These are phyloP conservation scores for Gambusia yucatana DNA, from an alignment of 2,797 vertebrate species.

Conservation along the genomic window DNA sequence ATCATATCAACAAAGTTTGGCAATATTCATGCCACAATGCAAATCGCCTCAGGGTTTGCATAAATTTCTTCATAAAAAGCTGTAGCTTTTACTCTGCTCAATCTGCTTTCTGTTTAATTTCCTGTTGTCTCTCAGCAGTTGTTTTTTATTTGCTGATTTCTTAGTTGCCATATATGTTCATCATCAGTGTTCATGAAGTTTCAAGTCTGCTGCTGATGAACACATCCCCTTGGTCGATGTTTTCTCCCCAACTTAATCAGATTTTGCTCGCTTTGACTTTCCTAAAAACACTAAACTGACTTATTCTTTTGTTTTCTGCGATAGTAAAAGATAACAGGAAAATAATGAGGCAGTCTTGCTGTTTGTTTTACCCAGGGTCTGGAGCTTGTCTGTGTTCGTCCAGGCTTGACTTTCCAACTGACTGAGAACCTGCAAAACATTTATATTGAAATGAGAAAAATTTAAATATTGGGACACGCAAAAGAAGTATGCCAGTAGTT, in stretches of 20 bases:
- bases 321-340: neutral
- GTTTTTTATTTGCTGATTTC: neutral
- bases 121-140: neutral
- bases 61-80: neutral
- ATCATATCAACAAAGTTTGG: neutral
- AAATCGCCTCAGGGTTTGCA: neutral
- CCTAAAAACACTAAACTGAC: neutral
- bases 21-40: neutral
- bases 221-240: neutral
- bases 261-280: neutral
- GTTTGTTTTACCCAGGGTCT: conserved; percentile 83
- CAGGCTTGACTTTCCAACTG: conserved; percentile 73
- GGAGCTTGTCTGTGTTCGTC: conserved; percentile 81
- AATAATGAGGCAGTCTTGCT: neutral
- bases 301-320: neutral
- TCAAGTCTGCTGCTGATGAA: neutral
- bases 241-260: neutral
- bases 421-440: conserved; percentile 65
- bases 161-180: neutral
- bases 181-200: neutral
- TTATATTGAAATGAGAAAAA: neutral
- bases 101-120: neutral
- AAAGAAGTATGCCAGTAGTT: too few relatives aligned
- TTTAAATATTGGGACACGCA: neutral
- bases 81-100: neutral